Evolutionary conservation across 2,797 vertebrate species (phyloP), one percentile per base, ranked within the genome.

Genomic region (Crocidura indochinensis): DNA sequence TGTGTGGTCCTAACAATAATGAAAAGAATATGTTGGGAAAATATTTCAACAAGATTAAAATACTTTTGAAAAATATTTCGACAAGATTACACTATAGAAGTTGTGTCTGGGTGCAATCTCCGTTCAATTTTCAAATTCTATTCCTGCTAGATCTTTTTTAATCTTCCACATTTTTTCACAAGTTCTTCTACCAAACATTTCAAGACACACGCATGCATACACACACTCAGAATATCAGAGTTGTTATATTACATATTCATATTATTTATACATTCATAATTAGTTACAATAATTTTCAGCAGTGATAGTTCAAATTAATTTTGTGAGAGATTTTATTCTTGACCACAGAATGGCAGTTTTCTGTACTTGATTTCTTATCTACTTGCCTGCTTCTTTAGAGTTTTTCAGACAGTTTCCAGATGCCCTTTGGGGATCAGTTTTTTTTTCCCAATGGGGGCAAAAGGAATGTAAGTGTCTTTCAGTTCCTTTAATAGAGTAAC

Each of bases 111-210:
- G 22, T 10, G 0, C 1, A 49, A 60, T 84, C 24, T 22, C 12
- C 80, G 68, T 75, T 31, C 17, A 24, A 8, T 79, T 83, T 78
- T 60, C 26, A 53, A 67, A 11, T 82, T 65, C 56, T 79, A 78
- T 24, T 73, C 47, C 79, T 53, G 26, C 44, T 78, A 31, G 20
- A 17, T 27, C 4, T 22, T 62, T 69, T 56, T 51, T 8, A 72
- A 17, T 65, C 10, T 12, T 46, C 15, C 10, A 27, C 12, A 38
- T 71, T 62, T 92, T 38, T 0, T 68, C 19, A 7, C 49, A 65
- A 81, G 6, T 12, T 31, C 49, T 47, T 76, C 10, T 6, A n/a
- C 10, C 2, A 51, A 10, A 80, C 14, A 53, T 5, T 64, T 1
- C 62, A 3, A n/a, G 1, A 47, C 51, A 51, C 51, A 51, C 10